Percentiles rank a stretch among this genome's conserved stretches.
Evolutionary conservation across 2,888 invertebrate genomes (phyloP).

Genomic region (Sericinus montela): DNA sequence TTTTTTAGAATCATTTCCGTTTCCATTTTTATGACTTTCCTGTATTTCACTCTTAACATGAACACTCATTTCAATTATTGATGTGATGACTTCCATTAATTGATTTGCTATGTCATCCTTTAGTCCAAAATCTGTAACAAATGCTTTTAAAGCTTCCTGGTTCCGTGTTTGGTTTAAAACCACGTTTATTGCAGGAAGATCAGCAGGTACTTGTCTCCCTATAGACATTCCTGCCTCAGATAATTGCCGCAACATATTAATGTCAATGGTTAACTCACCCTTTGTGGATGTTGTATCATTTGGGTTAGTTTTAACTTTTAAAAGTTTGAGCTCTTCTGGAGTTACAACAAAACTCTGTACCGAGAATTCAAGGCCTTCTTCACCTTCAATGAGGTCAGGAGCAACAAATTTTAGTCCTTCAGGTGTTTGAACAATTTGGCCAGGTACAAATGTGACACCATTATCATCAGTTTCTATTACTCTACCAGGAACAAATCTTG

Average conservation of each 20-base stretch:
- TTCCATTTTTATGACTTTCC: slow-evolving; percentile 40
- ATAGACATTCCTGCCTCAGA: slow-evolving; percentile 85
- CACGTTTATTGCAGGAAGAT: slow-evolving; percentile 81
- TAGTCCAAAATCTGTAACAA: slow-evolving; percentile 68
- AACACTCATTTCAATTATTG: slow-evolving; percentile 74
- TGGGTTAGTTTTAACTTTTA: slow-evolving; percentile 73
- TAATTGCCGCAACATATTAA: slow-evolving; percentile 81
- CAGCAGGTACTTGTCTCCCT: slow-evolving; percentile 81
- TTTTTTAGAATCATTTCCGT: slow-evolving; percentile 48
- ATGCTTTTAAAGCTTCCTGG: slow-evolving; percentile 69
- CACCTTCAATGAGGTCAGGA: slow-evolving; percentile 82
- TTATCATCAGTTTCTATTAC: slow-evolving; percentile 85
- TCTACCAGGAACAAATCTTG: slow-evolving; percentile 85
- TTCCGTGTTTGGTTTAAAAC: slow-evolving; percentile 72
- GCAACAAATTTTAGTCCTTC: slow-evolving; percentile 85
- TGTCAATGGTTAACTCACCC: slow-evolving; percentile 82
- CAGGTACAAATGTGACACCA: slow-evolving; percentile 86
- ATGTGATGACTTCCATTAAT: slow-evolving; percentile 69
- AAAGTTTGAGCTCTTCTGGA: slow-evolving; percentile 69
- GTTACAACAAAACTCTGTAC: slow-evolving; percentile 83
- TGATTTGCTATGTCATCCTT: slow-evolving; percentile 76
- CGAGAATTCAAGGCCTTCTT: slow-evolving; percentile 83
- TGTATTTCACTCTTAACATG: slow-evolving; percentile 66
- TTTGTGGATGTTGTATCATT: slow-evolving; percentile 73
- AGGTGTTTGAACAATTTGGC: slow-evolving; percentile 86